Evolutionary conservation across 2,888 invertebrate genomes (phyloP), one percentile per base, ranked within the genome.

Genomic region (Tenthredo amoena): DNA sequence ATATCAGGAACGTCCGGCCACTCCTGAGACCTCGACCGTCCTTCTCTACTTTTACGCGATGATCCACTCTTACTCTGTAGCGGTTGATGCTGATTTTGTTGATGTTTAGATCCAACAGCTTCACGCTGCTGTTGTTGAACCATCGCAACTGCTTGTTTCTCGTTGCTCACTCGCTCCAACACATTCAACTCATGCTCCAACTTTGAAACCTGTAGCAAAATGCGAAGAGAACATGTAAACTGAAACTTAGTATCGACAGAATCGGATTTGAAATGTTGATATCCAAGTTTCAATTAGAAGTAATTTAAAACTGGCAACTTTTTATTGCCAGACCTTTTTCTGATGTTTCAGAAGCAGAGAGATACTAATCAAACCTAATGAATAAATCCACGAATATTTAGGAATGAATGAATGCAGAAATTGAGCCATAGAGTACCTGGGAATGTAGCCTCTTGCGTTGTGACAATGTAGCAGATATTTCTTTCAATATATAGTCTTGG

Each of bases 1-100:
- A 98, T 96, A 89, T 98, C 98, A 1, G 98, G 98, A 47, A 98
- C 97, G 90, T 98, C 98, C 0, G 98, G 98, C 98, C 98, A 98
- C 91, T 98, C 98, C 91, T 98, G 98, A 0, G 98, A 97, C 2
- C 98, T 95, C 7, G 97, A 96, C 26, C 98, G 95, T 89, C 96
- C 96, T 89, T 97, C 97, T 26, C 96, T 94, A 86, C 94, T 95
- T 89, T 96, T 96, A 43, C 97, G 95, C 0, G 95, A 94, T 0
- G 95, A 93, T 89, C 95, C 93, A 6, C 89, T 88, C 84, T 91
- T 91, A 9, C 89, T 88, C 79, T 89, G 87, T 88, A 91, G 91
- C 89, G 93, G 89, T 40, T 55, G 47, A 18, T 81, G 85, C 26
- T 85, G 84, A 85, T 77, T 82, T 88, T 92, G 92, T 84, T 74